Evolutionary conservation across 2,797 vertebrate genomes (phyloP).

Genomic region (Notolepis coatsorum): DNA sequence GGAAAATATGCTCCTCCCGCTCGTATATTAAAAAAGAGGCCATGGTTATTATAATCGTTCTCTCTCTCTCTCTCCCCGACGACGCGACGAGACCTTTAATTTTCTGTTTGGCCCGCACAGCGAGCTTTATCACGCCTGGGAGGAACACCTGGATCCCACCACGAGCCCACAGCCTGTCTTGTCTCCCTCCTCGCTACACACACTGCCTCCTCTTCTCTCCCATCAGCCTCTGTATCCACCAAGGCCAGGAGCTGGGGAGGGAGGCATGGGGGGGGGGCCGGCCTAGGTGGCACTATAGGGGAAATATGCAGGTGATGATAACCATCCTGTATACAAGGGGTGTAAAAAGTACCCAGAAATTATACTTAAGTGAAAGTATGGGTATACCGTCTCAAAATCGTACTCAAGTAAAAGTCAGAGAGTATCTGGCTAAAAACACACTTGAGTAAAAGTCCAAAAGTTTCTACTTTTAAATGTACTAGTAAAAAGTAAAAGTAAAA

Average conservation of each 20-base stretch:
- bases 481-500: too few species aligned
- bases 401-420: too few species aligned
- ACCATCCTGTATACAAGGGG: slow-evolving; percentile 8
- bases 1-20: slow-evolving; percentile 75
- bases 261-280: slow-evolving; percentile 44
- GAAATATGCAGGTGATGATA: slow-evolving; percentile 33
- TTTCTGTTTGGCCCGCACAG: slow-evolving; percentile 80
- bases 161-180: slow-evolving; percentile 60
- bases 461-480: too few species aligned
- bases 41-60: slow-evolving; percentile 79
- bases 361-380: too few species aligned
- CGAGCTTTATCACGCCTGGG: slow-evolving; percentile 85
- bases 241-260: slow-evolving; percentile 47
- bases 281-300: slow-evolving; percentile 43
- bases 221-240: slow-evolving; percentile 39
- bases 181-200: slow-evolving; percentile 59
- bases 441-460: too few species aligned
- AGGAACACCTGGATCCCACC: slow-evolving; percentile 83
- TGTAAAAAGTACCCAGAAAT: too few species aligned
- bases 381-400: too few species aligned
- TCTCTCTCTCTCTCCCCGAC: too few species aligned
- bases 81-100: slow-evolving; percentile 84
- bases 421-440: too few species aligned
- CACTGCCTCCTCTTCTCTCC: slow-evolving; percentile 48
- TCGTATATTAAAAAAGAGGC: slow-evolving; percentile 84